Percentiles rank a stretch among this genome's conserved stretches.
Conservation (phyloP, 2,888 invertebrate genomes). For the Diplolepis rosae region DNA sequence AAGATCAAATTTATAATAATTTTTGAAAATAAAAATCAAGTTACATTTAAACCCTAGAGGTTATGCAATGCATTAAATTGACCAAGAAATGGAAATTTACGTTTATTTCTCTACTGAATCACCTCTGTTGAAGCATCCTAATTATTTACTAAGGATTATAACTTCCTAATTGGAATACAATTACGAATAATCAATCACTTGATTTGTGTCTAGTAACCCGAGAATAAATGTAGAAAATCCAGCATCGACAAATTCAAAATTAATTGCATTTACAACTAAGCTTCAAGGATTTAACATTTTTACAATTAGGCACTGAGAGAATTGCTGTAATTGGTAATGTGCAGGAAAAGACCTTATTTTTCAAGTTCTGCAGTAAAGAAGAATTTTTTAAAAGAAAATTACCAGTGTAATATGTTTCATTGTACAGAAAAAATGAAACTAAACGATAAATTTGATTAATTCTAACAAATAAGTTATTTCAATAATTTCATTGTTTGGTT, state of each 20-base stretch:
- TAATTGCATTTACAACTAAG: background rate
- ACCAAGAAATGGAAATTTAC: background rate
- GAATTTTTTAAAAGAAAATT: too few species aligned
- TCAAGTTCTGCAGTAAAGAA: too few species aligned
- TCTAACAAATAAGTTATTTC: too few species aligned
- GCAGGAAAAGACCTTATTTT: too few species aligned
- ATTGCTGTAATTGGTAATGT: too few species aligned
- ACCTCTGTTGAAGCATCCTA: background rate
- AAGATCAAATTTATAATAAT: too few species aligned
- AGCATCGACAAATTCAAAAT: background rate
- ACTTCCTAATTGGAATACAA: constrained; percentile 1
- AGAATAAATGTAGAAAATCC: background rate
- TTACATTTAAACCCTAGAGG: background rate
- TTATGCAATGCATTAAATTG: background rate
- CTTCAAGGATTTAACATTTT: background rate
- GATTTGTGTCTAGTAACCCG: background rate
- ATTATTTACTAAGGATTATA: background rate
- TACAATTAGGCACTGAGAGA: too few species aligned
- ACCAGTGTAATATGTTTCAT: too few species aligned
- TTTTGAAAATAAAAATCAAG: background rate
- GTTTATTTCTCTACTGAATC: constrained; percentile 9
- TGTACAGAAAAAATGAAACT: too few species aligned
- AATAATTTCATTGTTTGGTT: too few species aligned
- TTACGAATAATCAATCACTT: background rate
- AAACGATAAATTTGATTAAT: too few species aligned